A percentile compares a stretch with the other conserved stretches of the same genome.
phyloP scores from a whole-genome alignment of 1,140 invertebrate species.

The Portunus trituberculatus region DNA sequence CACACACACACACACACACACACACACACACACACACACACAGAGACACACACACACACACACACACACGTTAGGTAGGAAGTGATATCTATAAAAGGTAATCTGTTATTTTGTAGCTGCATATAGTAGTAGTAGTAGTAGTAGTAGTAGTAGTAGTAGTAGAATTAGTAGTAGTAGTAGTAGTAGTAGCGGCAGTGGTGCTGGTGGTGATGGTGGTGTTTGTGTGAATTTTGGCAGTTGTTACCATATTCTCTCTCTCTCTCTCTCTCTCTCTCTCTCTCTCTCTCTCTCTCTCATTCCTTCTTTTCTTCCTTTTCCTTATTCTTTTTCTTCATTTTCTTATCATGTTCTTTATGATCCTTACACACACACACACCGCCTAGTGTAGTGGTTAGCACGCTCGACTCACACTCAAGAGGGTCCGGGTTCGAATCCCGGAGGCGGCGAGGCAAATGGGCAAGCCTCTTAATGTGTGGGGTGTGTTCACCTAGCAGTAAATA shows the following conservation, averaged over 20 bases:
- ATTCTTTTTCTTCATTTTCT: not conserved
- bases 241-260: not conserved
- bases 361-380: too few species aligned
- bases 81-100: not conserved
- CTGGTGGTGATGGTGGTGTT: not conserved
- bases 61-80: not conserved
- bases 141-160: not conserved
- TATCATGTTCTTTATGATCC: not conserved
- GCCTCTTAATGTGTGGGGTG: too few species aligned
- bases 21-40: slow-evolving; percentile 54
- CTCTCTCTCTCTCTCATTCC: slow-evolving; percentile 43
- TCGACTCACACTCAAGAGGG: too few species aligned
- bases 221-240: not conserved
- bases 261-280: slow-evolving; percentile 55
- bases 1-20: slow-evolving; percentile 65
- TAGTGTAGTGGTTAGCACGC: too few species aligned
- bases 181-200: not conserved
- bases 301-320: not conserved
- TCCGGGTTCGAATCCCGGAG: too few species aligned
- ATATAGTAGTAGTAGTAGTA: not conserved
- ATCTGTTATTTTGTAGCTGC: not conserved
- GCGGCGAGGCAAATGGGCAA: too few species aligned
- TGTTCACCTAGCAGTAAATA: too few species aligned
- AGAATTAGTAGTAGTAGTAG: not conserved
- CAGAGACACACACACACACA: slow-evolving; percentile 56